Base-by-base conservation (phyloP, 2,797 vertebrate genomes). In the Megaceryle alcyon region DNA sequence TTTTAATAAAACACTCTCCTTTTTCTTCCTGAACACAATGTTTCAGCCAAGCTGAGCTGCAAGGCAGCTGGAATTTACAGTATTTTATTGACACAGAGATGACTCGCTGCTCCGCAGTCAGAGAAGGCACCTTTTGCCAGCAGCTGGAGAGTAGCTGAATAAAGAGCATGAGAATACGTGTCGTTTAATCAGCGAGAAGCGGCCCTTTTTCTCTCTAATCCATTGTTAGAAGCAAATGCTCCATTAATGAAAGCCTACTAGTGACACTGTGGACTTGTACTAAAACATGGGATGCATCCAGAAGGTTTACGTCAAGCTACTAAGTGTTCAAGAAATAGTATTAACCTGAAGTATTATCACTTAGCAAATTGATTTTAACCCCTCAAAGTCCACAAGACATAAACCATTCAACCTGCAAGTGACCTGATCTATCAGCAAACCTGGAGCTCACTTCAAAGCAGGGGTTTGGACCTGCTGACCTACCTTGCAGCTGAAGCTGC, bases 91-190 rank as follows among this genome's bases (percentile, higher is more conserved):
- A 26, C 77, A 44, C 65, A 51, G 72, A 81, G 76, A 43, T 17
- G 66, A 57, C 28, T 77, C 65, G 46, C 76, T 86, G 77, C 90
- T 79, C 69, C 54, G 57, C 9, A 49, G 26, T 61, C 88, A 88
- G 46, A 91, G 53, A 86, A 86, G 92, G 90, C 82, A 88, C 77
- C 82, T 92, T 95, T 86, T 96, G 90, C 81, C 82, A 83, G 71
- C 76, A 80, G 72, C 93, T 57, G 66, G 76, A 82, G 72, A 61
- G 64, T 12, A 53, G 85, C 46, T 54, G 80, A 86, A 94, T 60
- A 33, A 78, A 71, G 60, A 73, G 70, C 77, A 69, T 10, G 26
- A 54, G 49, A 88, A 0, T 14, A 85, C 90, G 29, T 64, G 77
- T 29, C 92, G 81, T 81, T 90, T 76, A 88, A 76, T 86, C 69